Percentiles rank a stretch among this genome's conserved stretches.
Evolutionary conservation across 1,140 invertebrate genomes (phyloP).

Genomic region (Drosophila repletoides): DNA sequence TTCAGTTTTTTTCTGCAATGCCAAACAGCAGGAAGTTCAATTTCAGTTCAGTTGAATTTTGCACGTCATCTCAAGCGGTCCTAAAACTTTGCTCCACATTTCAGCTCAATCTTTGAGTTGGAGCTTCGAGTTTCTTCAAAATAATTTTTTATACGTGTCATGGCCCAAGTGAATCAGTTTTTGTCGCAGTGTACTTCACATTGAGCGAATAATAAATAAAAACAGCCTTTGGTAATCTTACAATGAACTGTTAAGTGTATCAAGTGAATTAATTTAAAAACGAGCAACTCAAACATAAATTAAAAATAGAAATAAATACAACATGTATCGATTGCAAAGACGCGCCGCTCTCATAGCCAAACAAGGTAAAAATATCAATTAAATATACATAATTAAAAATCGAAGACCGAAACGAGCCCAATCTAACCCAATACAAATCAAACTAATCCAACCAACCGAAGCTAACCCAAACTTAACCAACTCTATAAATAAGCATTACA

Average conservation of each 20-base stretch:
- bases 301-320: not conserved
- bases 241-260: slow-evolving; percentile 65
- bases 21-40: slow-evolving; percentile 70
- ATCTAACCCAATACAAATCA: too few relatives aligned
- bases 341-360: slow-evolving; percentile 68
- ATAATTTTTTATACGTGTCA: slow-evolving; percentile 18
- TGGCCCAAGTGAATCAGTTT: slow-evolving; percentile 33
- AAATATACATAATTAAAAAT: not conserved
- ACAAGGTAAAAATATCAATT: slow-evolving; percentile 51
- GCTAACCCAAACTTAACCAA: not conserved
- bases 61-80: slow-evolving; percentile 79
- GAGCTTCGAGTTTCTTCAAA: slow-evolving; percentile 25
- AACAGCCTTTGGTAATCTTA: slow-evolving; percentile 21
- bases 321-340: slow-evolving; percentile 69
- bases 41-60: slow-evolving; percentile 79
- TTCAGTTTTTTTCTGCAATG: slow-evolving; percentile 47
- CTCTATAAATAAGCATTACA: slow-evolving; percentile 4
- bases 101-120: slow-evolving; percentile 22
- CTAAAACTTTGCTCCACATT: slow-evolving; percentile 44
- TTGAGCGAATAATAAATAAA: not conserved
- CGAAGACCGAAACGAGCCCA: not conserved
- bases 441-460: too few relatives aligned
- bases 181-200: not conserved
- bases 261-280: slow-evolving; percentile 30
- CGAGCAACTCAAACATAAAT: not conserved